phyloP scores from a whole-genome alignment of 1,140 invertebrate species.

The Mamestra configurata region DNA sequence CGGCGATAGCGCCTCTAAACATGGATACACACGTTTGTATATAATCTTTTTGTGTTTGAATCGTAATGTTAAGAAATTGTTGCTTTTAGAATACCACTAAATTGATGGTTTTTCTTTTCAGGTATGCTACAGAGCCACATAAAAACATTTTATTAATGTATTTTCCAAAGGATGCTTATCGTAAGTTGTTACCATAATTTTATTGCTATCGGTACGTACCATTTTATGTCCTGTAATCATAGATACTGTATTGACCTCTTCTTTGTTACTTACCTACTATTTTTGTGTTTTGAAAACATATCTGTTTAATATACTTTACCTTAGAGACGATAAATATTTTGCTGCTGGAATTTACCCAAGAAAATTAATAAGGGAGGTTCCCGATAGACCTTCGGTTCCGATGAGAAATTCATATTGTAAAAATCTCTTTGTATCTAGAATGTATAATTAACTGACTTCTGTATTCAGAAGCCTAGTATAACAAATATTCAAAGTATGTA shows the following conservation, averaged over 20 bases:
- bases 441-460: no score
- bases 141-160: background rate
- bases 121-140: background rate
- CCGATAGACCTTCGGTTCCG: background rate
- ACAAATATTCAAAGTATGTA: no score
- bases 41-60: constrained; percentile 52
- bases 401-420: background rate
- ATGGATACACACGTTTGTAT: constrained; percentile 54
- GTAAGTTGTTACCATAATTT: constrained; percentile 40
- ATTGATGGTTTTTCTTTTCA: constrained; percentile 28
- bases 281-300: background rate
- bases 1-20: constrained; percentile 62
- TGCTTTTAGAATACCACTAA: constrained; percentile 11
- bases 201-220: background rate
- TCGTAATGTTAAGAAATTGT: constrained; percentile 45
- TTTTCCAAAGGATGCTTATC: constrained; percentile 9
- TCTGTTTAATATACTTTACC: background rate
- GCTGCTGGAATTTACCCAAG: no score
- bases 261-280: background rate
- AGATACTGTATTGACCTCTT: background rate
- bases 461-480: no score
- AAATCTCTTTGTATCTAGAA: background rate
- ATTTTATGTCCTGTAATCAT: background rate
- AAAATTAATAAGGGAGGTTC: background rate
- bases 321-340: no score